phyloP scores from a whole-genome alignment of 1,140 invertebrate species.

The Doryteuthis pealeii region DNA sequence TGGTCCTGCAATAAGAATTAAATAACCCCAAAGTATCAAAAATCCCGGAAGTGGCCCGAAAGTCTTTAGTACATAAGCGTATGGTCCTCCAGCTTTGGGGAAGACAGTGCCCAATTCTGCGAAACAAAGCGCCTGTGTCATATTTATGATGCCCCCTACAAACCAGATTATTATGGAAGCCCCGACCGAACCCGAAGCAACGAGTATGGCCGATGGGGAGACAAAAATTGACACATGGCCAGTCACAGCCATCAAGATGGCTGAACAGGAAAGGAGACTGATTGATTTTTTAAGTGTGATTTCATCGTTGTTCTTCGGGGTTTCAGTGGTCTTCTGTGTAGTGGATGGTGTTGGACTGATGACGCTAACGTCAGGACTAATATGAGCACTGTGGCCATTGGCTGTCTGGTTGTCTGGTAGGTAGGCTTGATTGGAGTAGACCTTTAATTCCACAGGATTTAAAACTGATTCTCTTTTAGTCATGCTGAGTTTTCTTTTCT shows the following conservation, averaged over 20 bases:
- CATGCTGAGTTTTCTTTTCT: not conserved
- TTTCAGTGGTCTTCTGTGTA: not conserved
- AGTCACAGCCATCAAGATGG: conserved; percentile 31
- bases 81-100: conserved; percentile 93
- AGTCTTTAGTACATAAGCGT: conserved; percentile 88
- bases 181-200: conserved; percentile 31
- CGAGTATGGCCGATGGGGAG: conserved; percentile 31
- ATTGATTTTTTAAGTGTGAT: conserved; percentile 15
- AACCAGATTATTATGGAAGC: conserved; percentile 32
- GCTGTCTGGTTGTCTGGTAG: not conserved
- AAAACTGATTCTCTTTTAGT: not conserved
- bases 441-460: not conserved
- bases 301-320: not conserved
- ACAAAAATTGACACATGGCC: conserved; percentile 37
- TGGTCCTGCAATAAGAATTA: conserved; percentile 70
- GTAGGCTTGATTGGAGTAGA: not conserved
- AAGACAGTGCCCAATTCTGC: conserved; percentile 92
- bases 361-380: not conserved
- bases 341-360: not conserved
- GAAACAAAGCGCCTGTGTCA: conserved; percentile 77
- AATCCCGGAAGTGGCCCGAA: conserved; percentile 86
- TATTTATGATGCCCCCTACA: conserved; percentile 32
- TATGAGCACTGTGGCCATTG: not conserved
- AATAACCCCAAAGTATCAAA: conserved; percentile 85
- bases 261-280: conserved; percentile 20